These are phyloP conservation scores for Typhlomys cinereus DNA, from an alignment of 2,113 vertebrate species.

Conservation along the genomic window DNA sequence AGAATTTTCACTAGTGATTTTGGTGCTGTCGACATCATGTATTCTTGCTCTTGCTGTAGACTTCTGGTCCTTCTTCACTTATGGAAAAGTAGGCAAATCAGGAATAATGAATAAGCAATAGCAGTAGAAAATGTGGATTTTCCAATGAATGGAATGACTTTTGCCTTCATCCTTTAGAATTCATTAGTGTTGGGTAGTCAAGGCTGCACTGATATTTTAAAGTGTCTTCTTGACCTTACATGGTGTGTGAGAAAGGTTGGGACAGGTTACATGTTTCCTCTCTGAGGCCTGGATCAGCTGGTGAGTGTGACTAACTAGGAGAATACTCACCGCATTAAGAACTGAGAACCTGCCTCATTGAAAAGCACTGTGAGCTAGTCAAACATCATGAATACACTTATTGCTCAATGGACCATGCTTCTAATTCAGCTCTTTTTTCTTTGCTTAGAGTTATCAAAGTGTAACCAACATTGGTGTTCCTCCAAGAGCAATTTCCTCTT, in stretches of 20 bases:
- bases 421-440: background rate
- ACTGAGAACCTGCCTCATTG: background rate
- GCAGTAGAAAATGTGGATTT: background rate
- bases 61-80: slow-evolving; percentile 42
- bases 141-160: background rate
- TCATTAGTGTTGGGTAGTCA: background rate
- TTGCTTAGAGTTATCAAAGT: background rate
- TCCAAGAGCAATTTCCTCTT: background rate
- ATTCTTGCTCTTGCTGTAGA: background rate
- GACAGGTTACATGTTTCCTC: background rate
- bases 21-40: slow-evolving; percentile 48
- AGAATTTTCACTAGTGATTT: slow-evolving; percentile 71
- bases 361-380: background rate
- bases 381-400: no score
- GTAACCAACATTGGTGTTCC: background rate
- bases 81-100: background rate
- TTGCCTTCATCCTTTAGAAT: background rate
- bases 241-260: no score
- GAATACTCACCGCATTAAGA: background rate
- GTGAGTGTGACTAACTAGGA: no score
- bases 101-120: background rate
- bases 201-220: background rate
- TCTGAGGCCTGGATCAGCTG: background rate
- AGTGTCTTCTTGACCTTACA: background rate
- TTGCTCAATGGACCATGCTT: background rate